These are phyloP conservation scores for Sylvilagus bachmani DNA, from an alignment of 2,113 vertebrate genomes.

Conservation along the genomic window DNA sequence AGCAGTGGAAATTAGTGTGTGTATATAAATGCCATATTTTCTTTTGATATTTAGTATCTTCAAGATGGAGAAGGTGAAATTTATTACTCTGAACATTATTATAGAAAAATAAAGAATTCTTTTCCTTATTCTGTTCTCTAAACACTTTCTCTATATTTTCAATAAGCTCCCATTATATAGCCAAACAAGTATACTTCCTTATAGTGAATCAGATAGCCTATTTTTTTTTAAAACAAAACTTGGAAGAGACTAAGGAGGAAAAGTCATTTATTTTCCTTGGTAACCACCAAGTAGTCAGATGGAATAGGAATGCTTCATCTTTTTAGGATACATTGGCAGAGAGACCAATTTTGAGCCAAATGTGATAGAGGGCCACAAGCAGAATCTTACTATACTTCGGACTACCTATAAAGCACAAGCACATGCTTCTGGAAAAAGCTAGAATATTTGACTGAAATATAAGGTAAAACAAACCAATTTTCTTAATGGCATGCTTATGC, in stretches of 20 bases:
- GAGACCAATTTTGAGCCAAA: not conserved
- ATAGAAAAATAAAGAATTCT: not conserved
- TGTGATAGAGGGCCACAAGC: not conserved
- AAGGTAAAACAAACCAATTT: not conserved
- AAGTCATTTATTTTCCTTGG: not conserved
- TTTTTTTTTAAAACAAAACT: not conserved
- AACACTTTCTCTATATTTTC: not conserved
- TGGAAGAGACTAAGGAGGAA: not conserved
- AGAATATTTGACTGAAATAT: not conserved
- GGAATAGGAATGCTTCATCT: not conserved
- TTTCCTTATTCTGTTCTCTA: not conserved
- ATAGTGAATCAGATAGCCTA: not conserved
- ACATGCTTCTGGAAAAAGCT: not conserved
- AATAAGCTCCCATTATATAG: not conserved
- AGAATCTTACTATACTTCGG: not conserved
- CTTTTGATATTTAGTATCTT: conserved; percentile 11
- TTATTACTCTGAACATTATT: not conserved
- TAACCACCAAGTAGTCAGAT: not conserved
- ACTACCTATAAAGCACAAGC: not conserved
- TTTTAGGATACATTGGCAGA: not conserved
- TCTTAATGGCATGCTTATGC: not conserved
- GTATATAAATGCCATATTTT: not conserved
- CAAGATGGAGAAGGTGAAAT: not conserved
- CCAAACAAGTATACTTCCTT: not conserved
- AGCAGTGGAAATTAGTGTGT: not conserved